These are phyloP conservation scores for Peromyscus aztecus DNA, from an alignment of 2,797 vertebrate genomes.

Conservation along the genomic window DNA sequence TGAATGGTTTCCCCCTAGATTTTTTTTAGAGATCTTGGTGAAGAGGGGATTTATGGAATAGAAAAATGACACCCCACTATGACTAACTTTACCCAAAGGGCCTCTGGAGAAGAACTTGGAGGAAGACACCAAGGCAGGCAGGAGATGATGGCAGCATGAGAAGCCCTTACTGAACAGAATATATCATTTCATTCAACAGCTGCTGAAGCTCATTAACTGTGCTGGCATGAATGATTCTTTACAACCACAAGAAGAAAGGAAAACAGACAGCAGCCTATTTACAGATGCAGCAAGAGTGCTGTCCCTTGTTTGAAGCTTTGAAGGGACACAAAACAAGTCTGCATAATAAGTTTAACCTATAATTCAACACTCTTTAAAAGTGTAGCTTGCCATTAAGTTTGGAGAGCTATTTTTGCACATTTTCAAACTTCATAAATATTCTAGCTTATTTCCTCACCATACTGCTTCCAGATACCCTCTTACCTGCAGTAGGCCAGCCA, in stretches of 20 bases:
- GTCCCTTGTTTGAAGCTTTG: slow-evolving; percentile 73
- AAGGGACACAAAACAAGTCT: slow-evolving; percentile 65
- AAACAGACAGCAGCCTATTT: slow-evolving; percentile 76
- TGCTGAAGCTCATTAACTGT: slow-evolving; percentile 81
- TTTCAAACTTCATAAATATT: slow-evolving; percentile 43
- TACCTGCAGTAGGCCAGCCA: neutral
- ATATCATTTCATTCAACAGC: slow-evolving; percentile 77
- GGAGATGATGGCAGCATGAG: slow-evolving; percentile 65
- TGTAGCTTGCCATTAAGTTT: slow-evolving; percentile 35
- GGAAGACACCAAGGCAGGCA: slow-evolving; percentile 51
- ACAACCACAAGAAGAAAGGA: slow-evolving; percentile 72
- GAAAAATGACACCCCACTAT: slow-evolving; percentile 20
- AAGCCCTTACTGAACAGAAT: slow-evolving; percentile 74
- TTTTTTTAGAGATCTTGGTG: slow-evolving; percentile 8
- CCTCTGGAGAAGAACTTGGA: neutral
- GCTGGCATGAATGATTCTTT: slow-evolving; percentile 79
- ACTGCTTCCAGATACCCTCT: neutral
- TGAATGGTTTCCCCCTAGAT: neutral
- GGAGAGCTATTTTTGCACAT: slow-evolving; percentile 57
- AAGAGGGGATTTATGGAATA: slow-evolving; percentile 57
- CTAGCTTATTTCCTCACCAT: neutral
- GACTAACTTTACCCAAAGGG: slow-evolving; percentile 34
- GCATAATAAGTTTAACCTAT: slow-evolving; percentile 63
- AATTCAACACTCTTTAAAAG: slow-evolving; percentile 70
- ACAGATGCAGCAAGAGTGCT: slow-evolving; percentile 69